Evolutionary conservation across 2,888 invertebrate species (phyloP), one percentile per base, ranked within the genome.

Genomic region (Andrena bicolor): DNA sequence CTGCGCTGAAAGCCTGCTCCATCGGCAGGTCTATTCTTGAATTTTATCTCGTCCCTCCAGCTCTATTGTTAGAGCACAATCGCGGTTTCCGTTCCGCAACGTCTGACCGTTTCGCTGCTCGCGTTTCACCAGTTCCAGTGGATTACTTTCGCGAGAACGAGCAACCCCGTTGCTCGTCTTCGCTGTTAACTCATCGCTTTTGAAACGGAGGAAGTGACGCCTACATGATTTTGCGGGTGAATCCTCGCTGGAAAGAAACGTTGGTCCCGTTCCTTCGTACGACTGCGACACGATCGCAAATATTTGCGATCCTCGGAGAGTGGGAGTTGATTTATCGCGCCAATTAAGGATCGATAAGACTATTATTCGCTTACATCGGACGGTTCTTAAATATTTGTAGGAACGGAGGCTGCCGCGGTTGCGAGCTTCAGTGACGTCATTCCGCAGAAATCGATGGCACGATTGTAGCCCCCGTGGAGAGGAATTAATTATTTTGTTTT

Each of bases 401-500:
- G 60, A 32, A 10, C 8, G 56, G 23, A 56, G 56, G 56, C 23
- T 41, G 41, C 0, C 41, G 41, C 41, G 41, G n/a, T 32, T 23
- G 48, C 5, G 58, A 66, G 58, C 66, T 49, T 1, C 41, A 0
- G 10, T 30, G 35, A 60, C 26, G 51, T 53, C 13, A n/a, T 35
- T 10, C 26, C 51, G 49, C 6, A n/a, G 28, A 66, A 73, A 78
- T 73, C 30, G 51, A 73, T 61, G 6, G 16, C 28, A 63, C 32
- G 16, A 48, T 51, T 49, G 20, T 28, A 23, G 32, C 49, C 48
- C 48, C 49, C 56, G 26, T 1, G 10, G 51, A 30, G 28, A 51
- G 23, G 35, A 28, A 60, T 65, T 77, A 77, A 80, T 80, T 71
- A 77, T 69, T 69, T 68, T 41, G 51, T 53, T 79, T 76, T 58